Conservation (phyloP, 2,888 invertebrate genomes). For the Deilephila elpenor region DNA sequence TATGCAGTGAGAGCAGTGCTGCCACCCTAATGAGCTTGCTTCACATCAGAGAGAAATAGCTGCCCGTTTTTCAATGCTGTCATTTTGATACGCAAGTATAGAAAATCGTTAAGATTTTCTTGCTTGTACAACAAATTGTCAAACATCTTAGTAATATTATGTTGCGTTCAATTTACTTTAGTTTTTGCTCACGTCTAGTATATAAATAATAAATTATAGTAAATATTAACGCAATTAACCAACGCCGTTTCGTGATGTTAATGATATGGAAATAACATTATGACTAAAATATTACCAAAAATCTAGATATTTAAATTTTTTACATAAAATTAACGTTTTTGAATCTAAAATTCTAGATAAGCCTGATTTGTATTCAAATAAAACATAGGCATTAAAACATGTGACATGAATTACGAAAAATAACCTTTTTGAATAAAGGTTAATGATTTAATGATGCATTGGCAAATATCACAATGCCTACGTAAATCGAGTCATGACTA, state of each 20-base stretch:
- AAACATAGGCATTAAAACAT: background rate
- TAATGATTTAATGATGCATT: constrained; percentile 4
- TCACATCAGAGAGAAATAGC: constrained; percentile 20
- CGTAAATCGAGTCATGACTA: background rate
- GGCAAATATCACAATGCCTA: background rate
- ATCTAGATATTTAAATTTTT: background rate
- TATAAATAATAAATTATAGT: background rate
- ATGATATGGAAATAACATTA: background rate
- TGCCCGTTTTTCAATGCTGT: constrained; percentile 10
- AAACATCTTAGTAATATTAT: background rate
- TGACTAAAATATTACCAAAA: background rate
- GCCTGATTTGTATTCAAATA: background rate
- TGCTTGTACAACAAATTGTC: constrained; percentile 1
- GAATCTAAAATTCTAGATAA: background rate
- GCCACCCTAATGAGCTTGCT: background rate
- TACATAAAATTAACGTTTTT: constrained; percentile 1
- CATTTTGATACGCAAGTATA: constrained; percentile 9
- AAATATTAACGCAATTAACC: background rate
- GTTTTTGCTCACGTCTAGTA: background rate
- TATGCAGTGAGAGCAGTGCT: constrained; percentile 1
- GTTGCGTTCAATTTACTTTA: background rate
- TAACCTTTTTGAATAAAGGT: constrained; percentile 1
- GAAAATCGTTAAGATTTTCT: constrained; percentile 5
- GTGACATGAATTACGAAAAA: background rate
- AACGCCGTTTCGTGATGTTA: background rate